phyloP scores from a whole-genome alignment of 2,113 vertebrate genomes.

The Halcyon senegalensis region DNA sequence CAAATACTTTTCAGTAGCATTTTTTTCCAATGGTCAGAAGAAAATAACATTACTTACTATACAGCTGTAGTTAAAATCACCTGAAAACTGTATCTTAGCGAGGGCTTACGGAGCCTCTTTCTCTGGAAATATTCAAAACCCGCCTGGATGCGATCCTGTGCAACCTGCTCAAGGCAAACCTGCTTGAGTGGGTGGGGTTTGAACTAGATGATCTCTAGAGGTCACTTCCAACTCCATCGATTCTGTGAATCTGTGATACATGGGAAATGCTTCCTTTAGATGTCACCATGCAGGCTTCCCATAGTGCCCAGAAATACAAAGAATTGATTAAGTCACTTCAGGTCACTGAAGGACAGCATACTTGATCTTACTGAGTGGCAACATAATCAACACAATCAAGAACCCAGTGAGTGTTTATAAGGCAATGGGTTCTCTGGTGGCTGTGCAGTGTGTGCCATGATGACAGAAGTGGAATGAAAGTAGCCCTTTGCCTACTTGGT shows the following conservation, averaged over 20 bases:
- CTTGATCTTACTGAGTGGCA: not conserved
- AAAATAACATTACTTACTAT: not conserved
- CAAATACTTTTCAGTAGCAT: not conserved
- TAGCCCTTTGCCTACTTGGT: not conserved
- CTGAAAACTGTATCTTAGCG: too few relatives aligned
- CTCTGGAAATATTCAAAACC: too few relatives aligned
- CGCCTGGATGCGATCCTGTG: too few relatives aligned
- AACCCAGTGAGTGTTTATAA: not conserved
- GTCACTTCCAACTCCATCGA: too few relatives aligned
- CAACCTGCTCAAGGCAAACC: too few relatives aligned
- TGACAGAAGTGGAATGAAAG: not conserved
- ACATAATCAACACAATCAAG: not conserved
- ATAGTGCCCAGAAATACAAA: not conserved
- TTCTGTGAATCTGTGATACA: too few relatives aligned
- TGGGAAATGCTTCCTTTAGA: not conserved
- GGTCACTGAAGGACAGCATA: not conserved
- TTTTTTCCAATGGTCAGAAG: not conserved
- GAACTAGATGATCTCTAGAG: too few relatives aligned
- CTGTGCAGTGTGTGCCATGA: not conserved
- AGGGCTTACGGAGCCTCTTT: too few relatives aligned
- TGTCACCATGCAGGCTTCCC: not conserved
- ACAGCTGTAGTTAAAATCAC: not conserved
- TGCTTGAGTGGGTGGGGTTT: too few relatives aligned
- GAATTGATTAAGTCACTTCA: not conserved
- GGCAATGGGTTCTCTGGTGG: not conserved